Evolutionary conservation across 2,888 invertebrate genomes (phyloP).

Genomic region (Octodonta nipae): DNA sequence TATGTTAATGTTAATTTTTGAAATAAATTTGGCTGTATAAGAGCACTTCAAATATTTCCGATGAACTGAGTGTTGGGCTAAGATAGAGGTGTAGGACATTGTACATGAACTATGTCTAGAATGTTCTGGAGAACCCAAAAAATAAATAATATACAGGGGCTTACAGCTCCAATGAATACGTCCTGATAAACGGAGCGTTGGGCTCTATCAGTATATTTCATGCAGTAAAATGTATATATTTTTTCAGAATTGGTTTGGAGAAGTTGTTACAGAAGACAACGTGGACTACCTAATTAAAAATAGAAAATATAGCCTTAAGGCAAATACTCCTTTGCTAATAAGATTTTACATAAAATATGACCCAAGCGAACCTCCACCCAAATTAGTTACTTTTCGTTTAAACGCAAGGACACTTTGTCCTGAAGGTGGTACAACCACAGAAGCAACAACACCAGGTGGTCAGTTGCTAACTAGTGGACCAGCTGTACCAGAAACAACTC

Average conservation of each 20-base stretch:
- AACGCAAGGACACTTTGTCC: conserved; percentile 48
- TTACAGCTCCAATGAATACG: background rate
- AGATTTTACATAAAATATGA: conserved; percentile 50
- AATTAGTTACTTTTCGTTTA: conserved; percentile 38
- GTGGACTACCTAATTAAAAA: conserved; percentile 46
- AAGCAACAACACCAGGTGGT: conserved; percentile 4
- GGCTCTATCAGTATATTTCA: too few species aligned
- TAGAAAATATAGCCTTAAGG: conserved; percentile 42
- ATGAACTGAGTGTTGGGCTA: too few species aligned
- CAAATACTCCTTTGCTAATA: conserved; percentile 42
- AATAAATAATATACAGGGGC: too few species aligned
- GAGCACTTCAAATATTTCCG: too few species aligned
- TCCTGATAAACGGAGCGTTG: background rate
- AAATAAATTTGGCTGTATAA: too few species aligned
- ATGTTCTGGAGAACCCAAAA: too few species aligned
- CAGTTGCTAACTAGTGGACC: conserved; percentile 23
- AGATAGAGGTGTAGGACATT: too few species aligned
- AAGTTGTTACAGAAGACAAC: conserved; percentile 45
- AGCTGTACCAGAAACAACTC: too few species aligned
- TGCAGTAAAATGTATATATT: too few species aligned
- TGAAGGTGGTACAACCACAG: conserved; percentile 6
- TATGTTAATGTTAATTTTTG: too few species aligned
- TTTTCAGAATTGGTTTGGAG: conserved; percentile 39
- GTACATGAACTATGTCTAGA: too few species aligned
- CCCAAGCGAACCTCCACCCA: conserved; percentile 37